Conservation (phyloP, 2,797 vertebrate genomes). For the Brachyalestes nurse region DNA sequence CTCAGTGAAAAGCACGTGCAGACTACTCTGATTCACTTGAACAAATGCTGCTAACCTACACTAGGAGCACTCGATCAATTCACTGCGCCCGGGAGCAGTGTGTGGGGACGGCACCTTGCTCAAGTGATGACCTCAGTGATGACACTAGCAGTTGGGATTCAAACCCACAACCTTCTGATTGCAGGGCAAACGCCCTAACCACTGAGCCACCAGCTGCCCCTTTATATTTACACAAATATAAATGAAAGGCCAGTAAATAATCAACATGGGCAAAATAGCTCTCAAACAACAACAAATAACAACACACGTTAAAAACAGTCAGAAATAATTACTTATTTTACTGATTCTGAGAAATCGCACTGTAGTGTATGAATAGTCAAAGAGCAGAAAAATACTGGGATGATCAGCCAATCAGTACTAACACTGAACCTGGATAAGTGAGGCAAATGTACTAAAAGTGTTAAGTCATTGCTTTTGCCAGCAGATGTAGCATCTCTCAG, state of each 20-base stretch:
- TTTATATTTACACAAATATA: too few species aligned
- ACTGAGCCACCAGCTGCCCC: not conserved
- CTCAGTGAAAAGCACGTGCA: slow-evolving; percentile 1
- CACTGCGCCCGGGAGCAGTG: too few species aligned
- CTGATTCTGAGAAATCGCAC: not conserved
- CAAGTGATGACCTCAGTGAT: too few species aligned
- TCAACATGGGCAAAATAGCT: not conserved
- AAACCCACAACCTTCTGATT: too few species aligned
- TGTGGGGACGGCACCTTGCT: too few species aligned
- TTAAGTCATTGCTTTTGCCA: not conserved
- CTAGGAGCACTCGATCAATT: too few species aligned
- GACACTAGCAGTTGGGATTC: too few species aligned
- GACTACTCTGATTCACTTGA: not conserved
- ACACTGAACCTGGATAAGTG: not conserved
- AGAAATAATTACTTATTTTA: not conserved
- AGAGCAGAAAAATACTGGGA: not conserved
- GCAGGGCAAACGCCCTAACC: too few species aligned
- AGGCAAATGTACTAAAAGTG: not conserved
- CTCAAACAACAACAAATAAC: too few species aligned
- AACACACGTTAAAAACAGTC: too few species aligned
- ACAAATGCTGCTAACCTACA: not conserved
- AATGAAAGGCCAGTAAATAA: not conserved
- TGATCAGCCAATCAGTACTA: not conserved
- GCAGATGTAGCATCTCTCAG: not conserved
- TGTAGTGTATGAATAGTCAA: not conserved